Evolutionary conservation across 2,797 vertebrate genomes (phyloP), one percentile per base, ranked within the genome.

Genomic region (Esox lucius): DNA sequence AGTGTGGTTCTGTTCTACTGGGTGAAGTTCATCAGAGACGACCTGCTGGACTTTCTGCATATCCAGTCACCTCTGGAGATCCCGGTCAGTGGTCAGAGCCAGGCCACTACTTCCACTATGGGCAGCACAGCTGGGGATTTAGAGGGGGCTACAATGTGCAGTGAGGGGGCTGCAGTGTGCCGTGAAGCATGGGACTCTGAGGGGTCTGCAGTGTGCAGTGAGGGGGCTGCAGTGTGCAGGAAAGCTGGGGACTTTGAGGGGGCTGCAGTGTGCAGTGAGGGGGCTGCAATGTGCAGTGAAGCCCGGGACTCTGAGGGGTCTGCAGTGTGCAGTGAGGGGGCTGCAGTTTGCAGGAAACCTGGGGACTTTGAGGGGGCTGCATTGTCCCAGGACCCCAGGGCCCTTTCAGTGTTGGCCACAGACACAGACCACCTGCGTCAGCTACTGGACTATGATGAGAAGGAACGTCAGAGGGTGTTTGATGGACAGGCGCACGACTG

Each of bases 1-100:
- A 86, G 89, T 0, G 96, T 96, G 83, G 94, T 97, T 66, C 87
- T 98, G 17, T 98, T 97, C 88, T 94, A 95, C 79, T 98, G 96
- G 96, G 93, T 94, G 48, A 96, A 96, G 85, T 97, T 97, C 80
- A 94, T 98, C 66, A 96, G 90, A 88, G 95, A 97, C 80, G 95
- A 96, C 39, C 89, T 94, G 0, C 77, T 97, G 48, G 83, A 74
- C 2, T 95, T 95, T 81, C 85, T 98, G 83, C 91, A 94, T 35
- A 95, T 97, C 80, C 84, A 86, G 12, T 92, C 91, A 11, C 88
- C 91, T 0, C 93, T 96, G 51, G 95, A 96, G 85, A 92, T 97
- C 16, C 90, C 90, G 46, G 84, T 79, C 65, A 69, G 80, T 28
- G 71, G 75, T 19, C 46, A 12, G 19, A 64, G 42, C 46, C 26